phyloP scores from a whole-genome alignment of 2,113 vertebrate genomes.

The Parus major region DNA sequence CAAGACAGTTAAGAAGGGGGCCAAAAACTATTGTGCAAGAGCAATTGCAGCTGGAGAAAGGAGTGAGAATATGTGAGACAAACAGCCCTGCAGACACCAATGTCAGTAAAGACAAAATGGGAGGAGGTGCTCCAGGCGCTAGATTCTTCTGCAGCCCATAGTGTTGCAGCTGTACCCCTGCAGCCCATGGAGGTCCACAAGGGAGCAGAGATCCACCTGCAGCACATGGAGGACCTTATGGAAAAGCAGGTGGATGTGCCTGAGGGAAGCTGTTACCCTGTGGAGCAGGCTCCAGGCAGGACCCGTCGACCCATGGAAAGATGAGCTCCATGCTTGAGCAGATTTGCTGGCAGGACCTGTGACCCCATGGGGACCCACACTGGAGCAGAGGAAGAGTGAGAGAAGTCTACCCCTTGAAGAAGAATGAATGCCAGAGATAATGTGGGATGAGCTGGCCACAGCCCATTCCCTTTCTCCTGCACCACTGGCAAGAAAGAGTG shows the following conservation, averaged over 20 bases:
- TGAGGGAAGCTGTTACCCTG: background rate
- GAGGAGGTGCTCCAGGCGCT: background rate
- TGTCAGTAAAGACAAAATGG: background rate
- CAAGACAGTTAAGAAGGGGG: background rate
- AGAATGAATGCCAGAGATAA: background rate
- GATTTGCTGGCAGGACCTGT: background rate
- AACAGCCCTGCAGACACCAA: background rate
- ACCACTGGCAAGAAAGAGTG: background rate
- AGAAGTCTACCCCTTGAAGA: background rate
- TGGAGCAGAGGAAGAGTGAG: background rate
- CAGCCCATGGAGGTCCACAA: background rate
- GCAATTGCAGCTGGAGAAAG: background rate
- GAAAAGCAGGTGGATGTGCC: background rate
- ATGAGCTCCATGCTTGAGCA: background rate
- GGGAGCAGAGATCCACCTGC: background rate
- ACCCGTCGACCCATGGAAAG: background rate
- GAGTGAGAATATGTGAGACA: background rate
- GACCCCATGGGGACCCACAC: background rate
- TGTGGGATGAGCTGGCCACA: background rate
- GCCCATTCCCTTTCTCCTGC: background rate
- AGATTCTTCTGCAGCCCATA: background rate
- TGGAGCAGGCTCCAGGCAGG: background rate
- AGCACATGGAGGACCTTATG: fast-evolving
- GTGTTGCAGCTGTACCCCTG: background rate
- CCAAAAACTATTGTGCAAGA: background rate